phyloP scores from a whole-genome alignment of 2,113 vertebrate species.

The Nothocercus nigrocapillus region DNA sequence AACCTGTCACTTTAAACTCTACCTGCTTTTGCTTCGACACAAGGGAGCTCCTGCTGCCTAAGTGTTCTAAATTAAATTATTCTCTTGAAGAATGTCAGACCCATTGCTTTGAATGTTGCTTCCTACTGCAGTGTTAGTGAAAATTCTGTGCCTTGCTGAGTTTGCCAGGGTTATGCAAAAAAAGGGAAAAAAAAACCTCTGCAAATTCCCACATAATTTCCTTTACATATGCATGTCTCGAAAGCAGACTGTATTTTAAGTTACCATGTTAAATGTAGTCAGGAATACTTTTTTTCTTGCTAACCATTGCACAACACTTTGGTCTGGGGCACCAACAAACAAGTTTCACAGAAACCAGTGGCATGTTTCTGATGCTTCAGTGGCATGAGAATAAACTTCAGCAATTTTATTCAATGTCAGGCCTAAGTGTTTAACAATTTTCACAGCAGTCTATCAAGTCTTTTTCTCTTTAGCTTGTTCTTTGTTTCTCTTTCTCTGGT shows the following conservation, averaged over 20 bases:
- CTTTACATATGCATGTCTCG: background rate
- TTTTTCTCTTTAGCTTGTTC: background rate
- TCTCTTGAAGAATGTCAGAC: background rate
- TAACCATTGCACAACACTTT: background rate
- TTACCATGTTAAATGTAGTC: background rate
- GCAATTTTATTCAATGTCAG: background rate
- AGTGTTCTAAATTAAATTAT: background rate
- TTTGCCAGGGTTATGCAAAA: background rate
- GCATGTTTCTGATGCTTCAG: background rate
- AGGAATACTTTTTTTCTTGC: background rate
- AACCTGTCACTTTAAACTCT: background rate
- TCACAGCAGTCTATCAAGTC: background rate
- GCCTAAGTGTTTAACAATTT: constrained; percentile 22
- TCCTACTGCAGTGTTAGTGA: background rate
- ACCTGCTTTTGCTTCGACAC: background rate
- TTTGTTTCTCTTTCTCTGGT: background rate
- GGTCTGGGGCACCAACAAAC: background rate
- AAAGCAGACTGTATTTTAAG: background rate
- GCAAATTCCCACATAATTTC: background rate
- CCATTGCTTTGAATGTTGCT: background rate
- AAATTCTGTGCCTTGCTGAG: background rate
- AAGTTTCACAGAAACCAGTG: background rate
- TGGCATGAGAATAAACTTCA: background rate
- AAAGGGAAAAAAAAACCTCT: background rate
- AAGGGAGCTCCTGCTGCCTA: background rate